Conservation (phyloP, 2,113 vertebrate species). For the Chaetodon auriga region DNA sequence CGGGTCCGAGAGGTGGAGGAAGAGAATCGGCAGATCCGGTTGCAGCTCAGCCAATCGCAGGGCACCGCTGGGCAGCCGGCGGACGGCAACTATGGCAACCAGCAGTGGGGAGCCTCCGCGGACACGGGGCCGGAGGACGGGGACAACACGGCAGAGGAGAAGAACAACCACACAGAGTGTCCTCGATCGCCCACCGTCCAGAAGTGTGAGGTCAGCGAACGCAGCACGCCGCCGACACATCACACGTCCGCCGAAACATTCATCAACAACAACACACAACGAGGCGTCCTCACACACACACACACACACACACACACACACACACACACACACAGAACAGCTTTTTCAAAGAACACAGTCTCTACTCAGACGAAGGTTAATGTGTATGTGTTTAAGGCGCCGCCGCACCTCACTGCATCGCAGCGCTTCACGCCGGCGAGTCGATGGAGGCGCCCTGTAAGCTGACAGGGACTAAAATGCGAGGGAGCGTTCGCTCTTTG, state of each 20-base stretch:
- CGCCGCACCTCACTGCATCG: not conserved
- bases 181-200: constrained; percentile 84
- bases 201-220: constrained; percentile 90
- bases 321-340: too few relatives aligned
- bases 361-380: too few relatives aligned
- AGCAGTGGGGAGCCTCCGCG: constrained; percentile 85
- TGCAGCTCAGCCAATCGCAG: constrained; percentile 86
- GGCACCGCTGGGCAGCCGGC: constrained; percentile 71
- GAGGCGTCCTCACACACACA: too few relatives aligned
- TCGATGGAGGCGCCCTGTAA: not conserved
- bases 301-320: too few relatives aligned
- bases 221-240: not conserved
- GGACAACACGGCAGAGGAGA: constrained; percentile 75
- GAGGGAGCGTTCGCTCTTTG: constrained; percentile 26
- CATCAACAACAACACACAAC: too few relatives aligned
- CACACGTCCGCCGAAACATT: too few relatives aligned
- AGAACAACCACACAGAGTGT: constrained; percentile 88
- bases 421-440: not conserved
- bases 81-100: constrained; percentile 85
- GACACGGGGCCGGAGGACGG: constrained; percentile 85
- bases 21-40: constrained; percentile 90
- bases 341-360: too few relatives aligned
- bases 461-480: constrained; percentile 7
- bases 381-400: not conserved
- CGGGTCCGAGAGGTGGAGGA: constrained; percentile 89